phyloP scores from a whole-genome alignment of 2,797 vertebrate genomes.

The Halcyon leucocephala region DNA sequence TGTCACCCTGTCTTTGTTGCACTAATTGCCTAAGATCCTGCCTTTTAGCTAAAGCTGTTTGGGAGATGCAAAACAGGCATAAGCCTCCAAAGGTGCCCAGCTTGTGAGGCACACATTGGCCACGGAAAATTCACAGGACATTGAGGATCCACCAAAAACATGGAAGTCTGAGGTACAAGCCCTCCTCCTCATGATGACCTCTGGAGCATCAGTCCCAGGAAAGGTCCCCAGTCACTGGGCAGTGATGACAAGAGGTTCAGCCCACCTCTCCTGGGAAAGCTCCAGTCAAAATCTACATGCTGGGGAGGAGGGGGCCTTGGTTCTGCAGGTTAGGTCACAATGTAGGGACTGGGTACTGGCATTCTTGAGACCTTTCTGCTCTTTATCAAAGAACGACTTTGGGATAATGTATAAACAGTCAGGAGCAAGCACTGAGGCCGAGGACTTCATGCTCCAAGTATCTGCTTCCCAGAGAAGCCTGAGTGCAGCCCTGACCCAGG shows the following conservation, averaged over 20 bases:
- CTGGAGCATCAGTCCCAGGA: background rate
- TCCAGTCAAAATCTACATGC: background rate
- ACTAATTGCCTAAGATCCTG: slow-evolving; percentile 25
- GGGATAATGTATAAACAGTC: background rate
- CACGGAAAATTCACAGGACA: background rate
- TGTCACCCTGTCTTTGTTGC: slow-evolving; percentile 28
- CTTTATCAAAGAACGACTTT: background rate
- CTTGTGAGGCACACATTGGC: background rate
- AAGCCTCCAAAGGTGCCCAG: background rate
- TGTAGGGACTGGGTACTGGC: background rate
- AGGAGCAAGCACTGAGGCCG: background rate
- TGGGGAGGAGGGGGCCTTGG: background rate
- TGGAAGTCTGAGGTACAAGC: background rate
- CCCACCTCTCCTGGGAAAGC: background rate
- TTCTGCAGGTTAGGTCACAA: background rate
- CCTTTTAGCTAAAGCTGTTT: slow-evolving; percentile 21
- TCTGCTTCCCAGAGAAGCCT: background rate
- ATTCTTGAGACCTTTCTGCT: background rate
- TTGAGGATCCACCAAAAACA: background rate
- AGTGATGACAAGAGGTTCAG: background rate
- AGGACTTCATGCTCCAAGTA: background rate
- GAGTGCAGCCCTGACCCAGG: background rate
- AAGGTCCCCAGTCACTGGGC: background rate
- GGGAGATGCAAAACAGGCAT: slow-evolving; percentile 28
- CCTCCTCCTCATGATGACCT: background rate